Evolutionary conservation across 2,888 invertebrate species (phyloP), one percentile per base, ranked within the genome.

Genomic region (Lasioglossum villosulum): DNA sequence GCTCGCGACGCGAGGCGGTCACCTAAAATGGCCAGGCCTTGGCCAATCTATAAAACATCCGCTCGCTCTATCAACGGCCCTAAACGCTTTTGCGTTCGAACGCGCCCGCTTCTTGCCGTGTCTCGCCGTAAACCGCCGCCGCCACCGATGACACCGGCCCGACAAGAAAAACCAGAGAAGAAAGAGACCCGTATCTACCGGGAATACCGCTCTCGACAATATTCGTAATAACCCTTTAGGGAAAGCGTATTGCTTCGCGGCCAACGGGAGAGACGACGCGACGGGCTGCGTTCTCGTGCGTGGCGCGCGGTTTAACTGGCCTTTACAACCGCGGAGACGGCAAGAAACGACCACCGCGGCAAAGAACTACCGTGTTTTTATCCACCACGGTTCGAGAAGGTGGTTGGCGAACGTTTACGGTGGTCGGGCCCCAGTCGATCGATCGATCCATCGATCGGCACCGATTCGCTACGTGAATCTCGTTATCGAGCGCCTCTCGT

Each of bases 11-110:
- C 79, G 72, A 86, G 80, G 78, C 78, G 84, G 72, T 83, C 79
- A 56, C 90, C 90, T 91, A 91, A 92, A 92, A 90, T 90, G 91
- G 91, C 82, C 82, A 83, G 80, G 88, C 88, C 91, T 93, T 92
- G 91, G 89, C 90, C 90, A 93, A 93, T 93, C 91, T 91, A 91
- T 91, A 91, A 92, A 92, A 92, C 90, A 90, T 92, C 63, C 87
- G 87, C 78, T 80, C 81, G 84, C 82, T 89, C 90, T 87, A 88
- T 86, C 90, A 86, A 87, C 75, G 89, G 80, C 68, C 83, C 90
- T 90, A 90, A 90, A 90, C 82, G 87, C 90, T 90, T 76, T 86
- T 79, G 86, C 87, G 81, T 88, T 86, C 77, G 86, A 70, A 72
- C 82, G 86, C 70, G 85, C 76, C 72, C 75, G 78, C 83, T 86